phyloP scores from a whole-genome alignment of 2,888 invertebrate genomes.

The Xylocampa areola region DNA sequence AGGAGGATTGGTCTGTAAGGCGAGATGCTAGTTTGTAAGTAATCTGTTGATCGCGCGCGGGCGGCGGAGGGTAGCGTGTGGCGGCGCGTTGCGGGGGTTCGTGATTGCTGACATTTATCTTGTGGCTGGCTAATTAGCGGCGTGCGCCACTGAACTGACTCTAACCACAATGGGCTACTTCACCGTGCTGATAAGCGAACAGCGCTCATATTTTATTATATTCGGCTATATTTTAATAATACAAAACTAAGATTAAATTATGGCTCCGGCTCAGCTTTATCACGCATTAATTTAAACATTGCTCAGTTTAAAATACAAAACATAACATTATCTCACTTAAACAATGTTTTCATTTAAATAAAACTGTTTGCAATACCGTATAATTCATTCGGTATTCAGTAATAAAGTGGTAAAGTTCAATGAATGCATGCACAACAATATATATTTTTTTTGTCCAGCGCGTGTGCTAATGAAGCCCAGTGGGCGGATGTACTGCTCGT shows the following conservation, averaged over 20 bases:
- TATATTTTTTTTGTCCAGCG: constrained; percentile 66
- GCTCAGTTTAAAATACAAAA: not conserved
- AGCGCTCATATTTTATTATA: constrained; percentile 18
- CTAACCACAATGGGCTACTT: constrained; percentile 65
- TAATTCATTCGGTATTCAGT: constrained; percentile 33
- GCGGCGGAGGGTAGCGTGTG: constrained; percentile 57
- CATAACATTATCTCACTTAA: not conserved
- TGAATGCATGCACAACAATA: constrained; percentile 64
- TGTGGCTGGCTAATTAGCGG: constrained; percentile 82
- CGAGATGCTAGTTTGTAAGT: constrained; percentile 68
- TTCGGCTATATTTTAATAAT: constrained; percentile 1
- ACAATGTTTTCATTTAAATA: constrained; percentile 12
- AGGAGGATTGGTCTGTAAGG: constrained; percentile 54
- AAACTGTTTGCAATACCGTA: constrained; percentile 9
- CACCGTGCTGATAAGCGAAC: constrained; percentile 42
- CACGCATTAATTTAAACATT: not conserved
- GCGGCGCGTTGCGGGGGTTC: constrained; percentile 69
- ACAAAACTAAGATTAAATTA: not conserved
- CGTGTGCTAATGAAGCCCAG: constrained; percentile 80
- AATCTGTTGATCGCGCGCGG: constrained; percentile 61
- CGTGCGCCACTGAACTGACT: constrained; percentile 64
- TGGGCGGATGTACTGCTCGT: constrained; percentile 85
- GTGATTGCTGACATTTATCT: constrained; percentile 87
- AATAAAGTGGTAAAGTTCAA: constrained; percentile 59
- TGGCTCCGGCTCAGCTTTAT: constrained; percentile 1